Evolutionary conservation across 92 coral and sea anemone genomes (phyloP).

Genomic region (Scolanthus callimorphus): DNA sequence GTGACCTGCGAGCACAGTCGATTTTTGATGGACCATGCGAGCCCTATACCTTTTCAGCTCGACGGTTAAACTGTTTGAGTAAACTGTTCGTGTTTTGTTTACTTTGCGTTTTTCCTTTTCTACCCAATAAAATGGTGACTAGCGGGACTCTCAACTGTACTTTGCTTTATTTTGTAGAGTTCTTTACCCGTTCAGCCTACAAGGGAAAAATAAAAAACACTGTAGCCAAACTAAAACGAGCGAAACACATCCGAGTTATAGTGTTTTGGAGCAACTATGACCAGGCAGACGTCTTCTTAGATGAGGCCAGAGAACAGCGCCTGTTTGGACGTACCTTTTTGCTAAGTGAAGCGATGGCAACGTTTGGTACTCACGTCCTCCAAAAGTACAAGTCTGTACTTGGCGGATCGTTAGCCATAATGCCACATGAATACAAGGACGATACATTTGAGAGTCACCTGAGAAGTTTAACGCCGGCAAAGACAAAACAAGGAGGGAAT

Average conservation of each 20-base stretch:
- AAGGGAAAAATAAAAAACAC: background rate
- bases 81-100: too few relatives aligned
- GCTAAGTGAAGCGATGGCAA: constrained; percentile 11
- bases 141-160: too few relatives aligned
- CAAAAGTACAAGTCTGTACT: constrained; percentile 3
- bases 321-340: constrained; percentile 5
- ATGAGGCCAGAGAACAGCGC: background rate
- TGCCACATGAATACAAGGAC: constrained; percentile 1
- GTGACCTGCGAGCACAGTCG: too few relatives aligned
- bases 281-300: background rate
- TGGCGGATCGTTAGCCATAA: constrained; percentile 3
- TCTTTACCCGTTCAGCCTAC: constrained; percentile 6
- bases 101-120: too few relatives aligned
- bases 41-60: too few relatives aligned
- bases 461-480: background rate
- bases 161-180: constrained; percentile 15
- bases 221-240: background rate
- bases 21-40: too few relatives aligned
- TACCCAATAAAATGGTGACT: too few relatives aligned
- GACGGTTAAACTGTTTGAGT: too few relatives aligned
- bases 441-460: background rate
- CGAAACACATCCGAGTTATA: constrained; percentile 4
- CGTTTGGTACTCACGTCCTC: background rate
- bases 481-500: background rate
- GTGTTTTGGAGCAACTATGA: constrained; percentile 3